phyloP scores from a whole-genome alignment of 2,888 invertebrate species.

The Deroplatys truncata region DNA sequence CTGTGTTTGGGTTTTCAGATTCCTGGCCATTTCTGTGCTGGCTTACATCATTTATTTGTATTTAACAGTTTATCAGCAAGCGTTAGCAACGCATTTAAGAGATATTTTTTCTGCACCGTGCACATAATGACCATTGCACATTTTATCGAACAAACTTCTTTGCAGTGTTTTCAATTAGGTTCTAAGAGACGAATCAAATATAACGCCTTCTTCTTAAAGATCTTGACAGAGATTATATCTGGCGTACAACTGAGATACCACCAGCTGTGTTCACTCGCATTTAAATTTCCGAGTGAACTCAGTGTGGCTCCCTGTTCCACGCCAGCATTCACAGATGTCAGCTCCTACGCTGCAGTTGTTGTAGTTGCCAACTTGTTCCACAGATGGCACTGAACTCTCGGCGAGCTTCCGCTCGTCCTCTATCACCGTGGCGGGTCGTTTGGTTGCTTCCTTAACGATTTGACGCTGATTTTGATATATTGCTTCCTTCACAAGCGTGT shows the following conservation, averaged over 20 bases:
- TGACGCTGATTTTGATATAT: neutral
- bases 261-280: conserved; percentile 95
- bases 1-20: too few species aligned
- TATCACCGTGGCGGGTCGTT: neutral
- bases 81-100: too few species aligned
- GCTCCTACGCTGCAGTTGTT: neutral
- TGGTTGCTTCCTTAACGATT: neutral
- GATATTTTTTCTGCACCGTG: too few species aligned
- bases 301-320: conserved; percentile 94
- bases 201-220: neutral
- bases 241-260: conserved; percentile 90
- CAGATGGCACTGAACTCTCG: neutral
- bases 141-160: too few species aligned
- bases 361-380: neutral
- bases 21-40: too few species aligned
- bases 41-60: too few species aligned
- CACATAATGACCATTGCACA: too few species aligned
- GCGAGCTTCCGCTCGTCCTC: neutral
- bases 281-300: conserved; percentile 81
- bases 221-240: neutral
- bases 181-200: too few species aligned
- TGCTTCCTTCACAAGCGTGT: neutral
- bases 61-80: too few species aligned
- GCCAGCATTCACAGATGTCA: conserved; percentile 42
- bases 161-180: too few species aligned